Base-by-base conservation (phyloP, 2,797 vertebrate genomes). In the Coregonus sp. region DNA sequence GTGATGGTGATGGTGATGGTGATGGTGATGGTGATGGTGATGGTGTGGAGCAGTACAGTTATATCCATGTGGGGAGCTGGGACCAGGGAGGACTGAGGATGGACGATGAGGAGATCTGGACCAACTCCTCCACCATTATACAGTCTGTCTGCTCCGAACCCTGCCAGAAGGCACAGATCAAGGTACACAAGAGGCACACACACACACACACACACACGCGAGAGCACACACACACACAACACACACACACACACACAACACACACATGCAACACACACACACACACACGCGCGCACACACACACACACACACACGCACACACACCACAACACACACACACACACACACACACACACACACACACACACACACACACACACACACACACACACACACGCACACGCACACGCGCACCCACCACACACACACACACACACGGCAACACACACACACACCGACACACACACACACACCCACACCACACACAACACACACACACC, bases 61-160 rank as follows among this genome's bases (percentile, higher is more conserved):
- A 99, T 81, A 97, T 98, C 86, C 97, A 98, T 6, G 97, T 99
- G 88, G 98, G 98, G 77, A 99, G 98, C 89, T 99, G 98, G 98
- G 97, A 99, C 89, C 98, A 97, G 37, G 96, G 96, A 14, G 97
- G 99, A 81, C 91, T 99, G 50, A 96, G 95, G 90, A 99, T 99
- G 97, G 96, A 98, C 0, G 98, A 99, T 72, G 95, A 97, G 74
- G 97, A 98, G 92, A 96, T 99, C 78, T 99, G 98, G 98, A 92
- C 95, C 79, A 97, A 96, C 90, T 94, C 94, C 89, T 97, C 91
- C 81, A 89, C 88, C 4, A 89, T 97, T 80, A 98, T 99, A 87
- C 94, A 93, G 87, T 99, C 98, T 0, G 96, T 99, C 33, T 99
- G 98, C 93, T 99, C 97, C 31, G 97, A 98, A 16, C 98, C 98